Evolutionary conservation across 2,888 invertebrate genomes (phyloP), one percentile per base, ranked within the genome.

Genomic region (Drosophila anomalipes): DNA sequence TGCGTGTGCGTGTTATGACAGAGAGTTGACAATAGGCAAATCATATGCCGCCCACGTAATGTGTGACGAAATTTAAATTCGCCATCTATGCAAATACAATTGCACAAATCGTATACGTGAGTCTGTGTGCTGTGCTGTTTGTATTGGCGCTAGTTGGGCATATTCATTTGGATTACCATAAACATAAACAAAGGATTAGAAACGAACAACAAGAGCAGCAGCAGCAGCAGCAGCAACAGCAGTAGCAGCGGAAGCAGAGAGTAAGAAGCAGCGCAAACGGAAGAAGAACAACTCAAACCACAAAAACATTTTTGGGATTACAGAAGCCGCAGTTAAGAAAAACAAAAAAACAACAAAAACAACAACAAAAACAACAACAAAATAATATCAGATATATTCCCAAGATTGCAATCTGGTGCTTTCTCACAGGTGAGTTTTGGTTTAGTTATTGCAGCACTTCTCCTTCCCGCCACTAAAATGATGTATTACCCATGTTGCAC

Each of bases 61-160:
- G 91, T 90, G 87, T 90, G 91, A 85, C 91, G 91, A 89, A 89
- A 89, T 90, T 87, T 86, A 90, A 87, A 87, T 90, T 84, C 82
- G 65, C 81, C 83, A 80, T 82, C 77, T 81, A 85, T 89, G 90
- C 83, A 85, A 85, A 87, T 86, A 81, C 83, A 83, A 83, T 76
- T 88, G 73, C 87, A 74, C 68, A 74, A 75, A 73, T 81, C 81
- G 61, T 74, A 33, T 52, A 35, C 60, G 52, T 49, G 37, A 54
- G 44, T 61, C 69, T 52, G 52, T 73, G 52, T 60, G 66, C 70
- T 63, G 65, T 57, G 61, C 53, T 82, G 79, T 64, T 68, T 60
- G 71, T 68, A 70, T 68, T 59, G 66, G 52, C 76, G 79, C 68
- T 68, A 72, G 76, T 74, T 74, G 68, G 70, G 47, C 47, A 74